Percentiles rank a stretch among this genome's conserved stretches.
phyloP scores from a whole-genome alignment of 2,888 invertebrate species.

The Venusia cambrica region DNA sequence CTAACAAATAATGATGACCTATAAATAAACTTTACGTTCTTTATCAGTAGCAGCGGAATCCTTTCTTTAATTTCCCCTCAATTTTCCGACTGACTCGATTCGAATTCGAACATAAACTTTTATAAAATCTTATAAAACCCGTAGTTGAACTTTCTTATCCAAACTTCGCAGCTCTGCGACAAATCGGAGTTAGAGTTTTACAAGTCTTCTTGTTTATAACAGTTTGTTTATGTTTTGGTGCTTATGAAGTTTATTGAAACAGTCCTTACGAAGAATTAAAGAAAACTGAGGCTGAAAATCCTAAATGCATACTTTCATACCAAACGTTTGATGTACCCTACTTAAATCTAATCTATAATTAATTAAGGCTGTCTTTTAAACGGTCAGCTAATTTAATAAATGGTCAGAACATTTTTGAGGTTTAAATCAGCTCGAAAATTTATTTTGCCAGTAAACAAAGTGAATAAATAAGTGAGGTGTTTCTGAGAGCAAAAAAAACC shows the following conservation, averaged over 20 bases:
- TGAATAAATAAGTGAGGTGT: too few relatives aligned
- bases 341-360: too few relatives aligned
- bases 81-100: slow-evolving; percentile 17
- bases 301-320: too few relatives aligned
- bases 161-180: slow-evolving; percentile 48
- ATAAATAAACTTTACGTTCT: too few relatives aligned
- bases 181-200: slow-evolving; percentile 51
- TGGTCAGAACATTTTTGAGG: too few relatives aligned
- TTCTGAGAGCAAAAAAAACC: too few relatives aligned
- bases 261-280: background rate
- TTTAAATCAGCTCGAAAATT: too few relatives aligned
- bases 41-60: slow-evolving; percentile 7
- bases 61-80: slow-evolving; percentile 2
- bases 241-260: background rate
- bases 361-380: too few relatives aligned
- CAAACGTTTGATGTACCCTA: too few relatives aligned
- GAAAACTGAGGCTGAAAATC: background rate
- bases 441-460: too few relatives aligned
- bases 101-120: slow-evolving; percentile 33
- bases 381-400: too few relatives aligned
- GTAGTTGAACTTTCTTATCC: slow-evolving; percentile 58
- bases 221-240: slow-evolving; percentile 32
- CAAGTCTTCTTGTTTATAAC: slow-evolving; percentile 46
- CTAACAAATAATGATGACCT: too few relatives aligned
- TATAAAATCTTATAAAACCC: slow-evolving; percentile 49